These are phyloP conservation scores for Pipa parva DNA, from an alignment of 2,113 vertebrate genomes.

Conservation along the genomic window DNA sequence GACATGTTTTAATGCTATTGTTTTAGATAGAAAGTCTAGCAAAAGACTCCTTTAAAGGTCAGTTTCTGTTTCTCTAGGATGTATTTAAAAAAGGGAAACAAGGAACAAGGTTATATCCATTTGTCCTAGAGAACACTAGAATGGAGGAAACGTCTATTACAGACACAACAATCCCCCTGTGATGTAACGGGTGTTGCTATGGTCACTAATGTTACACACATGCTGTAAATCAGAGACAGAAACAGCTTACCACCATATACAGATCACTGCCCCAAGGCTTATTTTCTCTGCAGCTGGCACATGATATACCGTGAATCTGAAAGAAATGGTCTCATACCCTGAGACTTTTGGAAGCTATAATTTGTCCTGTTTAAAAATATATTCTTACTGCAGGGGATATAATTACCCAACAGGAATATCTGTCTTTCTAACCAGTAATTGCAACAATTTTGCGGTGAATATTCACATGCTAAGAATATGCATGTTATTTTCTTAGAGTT, in stretches of 20 bases:
- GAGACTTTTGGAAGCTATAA: conserved; percentile 51
- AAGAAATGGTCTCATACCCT: conserved; percentile 30
- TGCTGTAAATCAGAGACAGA: conserved; percentile 54
- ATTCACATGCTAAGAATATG: conserved; percentile 52
- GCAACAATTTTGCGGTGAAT: conserved; percentile 51
- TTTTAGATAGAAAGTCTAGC: too few species aligned
- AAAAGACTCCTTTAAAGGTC: too few species aligned
- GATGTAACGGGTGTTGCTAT: conserved; percentile 48
- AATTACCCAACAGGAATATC: conserved; percentile 53
- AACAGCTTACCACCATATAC: conserved; percentile 46
- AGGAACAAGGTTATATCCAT: too few species aligned
- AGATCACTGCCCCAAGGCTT: conserved; percentile 49
- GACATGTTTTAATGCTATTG: too few species aligned
- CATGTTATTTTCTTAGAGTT: background rate
- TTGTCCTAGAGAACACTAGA: too few species aligned
- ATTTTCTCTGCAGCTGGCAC: conserved; percentile 52
- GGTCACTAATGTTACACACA: conserved; percentile 49
- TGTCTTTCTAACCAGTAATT: conserved; percentile 56
- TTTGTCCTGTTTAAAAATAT: conserved; percentile 58
- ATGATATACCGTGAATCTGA: conserved; percentile 45
- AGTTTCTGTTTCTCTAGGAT: too few species aligned
- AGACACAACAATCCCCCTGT: conserved; percentile 34
- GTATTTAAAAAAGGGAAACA: too few species aligned
- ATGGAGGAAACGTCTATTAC: too few species aligned
- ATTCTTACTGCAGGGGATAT: conserved; percentile 54